These are phyloP conservation scores for Odobenus rosmarus DNA, from an alignment of 2,113 vertebrate species.

Conservation along the genomic window DNA sequence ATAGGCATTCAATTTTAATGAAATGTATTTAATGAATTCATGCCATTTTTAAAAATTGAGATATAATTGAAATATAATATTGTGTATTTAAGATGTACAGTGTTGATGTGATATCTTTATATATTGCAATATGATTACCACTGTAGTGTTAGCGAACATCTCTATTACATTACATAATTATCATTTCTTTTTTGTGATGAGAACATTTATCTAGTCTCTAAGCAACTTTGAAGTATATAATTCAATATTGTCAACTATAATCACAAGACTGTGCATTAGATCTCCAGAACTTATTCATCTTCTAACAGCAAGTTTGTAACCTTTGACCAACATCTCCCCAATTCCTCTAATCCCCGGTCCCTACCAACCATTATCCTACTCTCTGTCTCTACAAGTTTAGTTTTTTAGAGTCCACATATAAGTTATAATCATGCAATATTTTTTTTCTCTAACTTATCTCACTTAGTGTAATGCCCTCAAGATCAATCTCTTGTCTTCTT, in stretches of 20 bases:
- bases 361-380: background rate
- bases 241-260: background rate
- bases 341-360: background rate
- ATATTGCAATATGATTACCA: background rate
- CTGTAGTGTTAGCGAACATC: background rate
- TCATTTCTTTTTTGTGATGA: background rate
- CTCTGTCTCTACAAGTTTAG: background rate
- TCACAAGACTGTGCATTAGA: background rate
- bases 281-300: background rate
- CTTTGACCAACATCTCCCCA: background rate
- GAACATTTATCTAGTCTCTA: background rate
- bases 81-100: background rate
- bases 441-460: background rate
- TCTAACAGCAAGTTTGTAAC: background rate
- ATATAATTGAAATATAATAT: background rate
- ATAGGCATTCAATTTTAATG: background rate
- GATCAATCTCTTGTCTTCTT: background rate
- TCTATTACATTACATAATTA: background rate
- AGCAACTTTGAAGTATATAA: background rate
- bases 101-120: conserved; percentile 11
- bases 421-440: background rate
- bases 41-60: background rate
- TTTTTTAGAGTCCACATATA: background rate
- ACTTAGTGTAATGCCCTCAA: background rate
- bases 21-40: background rate